Base-by-base conservation (phyloP, 1,140 invertebrate genomes). In the Oryzaephilus surinamensis region DNA sequence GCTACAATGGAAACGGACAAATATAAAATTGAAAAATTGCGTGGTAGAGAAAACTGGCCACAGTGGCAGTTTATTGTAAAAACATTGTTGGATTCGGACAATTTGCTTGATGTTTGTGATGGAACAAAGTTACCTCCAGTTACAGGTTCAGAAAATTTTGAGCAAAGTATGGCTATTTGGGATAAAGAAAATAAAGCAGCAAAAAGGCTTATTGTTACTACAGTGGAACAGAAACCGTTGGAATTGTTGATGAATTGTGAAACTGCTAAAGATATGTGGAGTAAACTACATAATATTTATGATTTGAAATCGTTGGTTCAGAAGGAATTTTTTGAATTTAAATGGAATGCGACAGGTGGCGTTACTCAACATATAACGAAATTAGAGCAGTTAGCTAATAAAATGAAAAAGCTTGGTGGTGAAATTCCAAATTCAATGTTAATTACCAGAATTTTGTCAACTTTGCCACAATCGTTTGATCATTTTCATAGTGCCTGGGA, bases 241-340 rank as follows among this genome's bases (percentile, higher is more conserved):
- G 15, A 50, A 27, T 60, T 58, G 32, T 50, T 60, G 6, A 41
- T 62, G 19, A 51, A 53, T 13, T 62, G 55, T 34, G 23, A 36
- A 17, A 48, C 32, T 19, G 42, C 56, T 16, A 49, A 53, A 6
- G 52, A 50, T 19, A 63, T 64, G 57, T 66, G 57, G 55, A 28
- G 36, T 4, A 57, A 57, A 19, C 31, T 64, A 3, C 11, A 29
- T 1, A 48, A 46, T 24, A 38, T 64, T 1, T 62, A 60, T 23
- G 59, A 51, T 0, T 56, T 33, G 11, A 43, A 58, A 1, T 53
- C 60, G 19, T 45, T 57, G 8, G 23, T 62, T 4, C 47, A 58
- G 21, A 48, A 61, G 43, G 28, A 51, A 21, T 62, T 56, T 33
- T 63, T 51, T 31, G 34, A 33, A 14, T 43, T 41, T 10, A 31